Evolutionary conservation across 1,140 invertebrate species (phyloP).

Genomic region (Caerostris extrusa): DNA sequence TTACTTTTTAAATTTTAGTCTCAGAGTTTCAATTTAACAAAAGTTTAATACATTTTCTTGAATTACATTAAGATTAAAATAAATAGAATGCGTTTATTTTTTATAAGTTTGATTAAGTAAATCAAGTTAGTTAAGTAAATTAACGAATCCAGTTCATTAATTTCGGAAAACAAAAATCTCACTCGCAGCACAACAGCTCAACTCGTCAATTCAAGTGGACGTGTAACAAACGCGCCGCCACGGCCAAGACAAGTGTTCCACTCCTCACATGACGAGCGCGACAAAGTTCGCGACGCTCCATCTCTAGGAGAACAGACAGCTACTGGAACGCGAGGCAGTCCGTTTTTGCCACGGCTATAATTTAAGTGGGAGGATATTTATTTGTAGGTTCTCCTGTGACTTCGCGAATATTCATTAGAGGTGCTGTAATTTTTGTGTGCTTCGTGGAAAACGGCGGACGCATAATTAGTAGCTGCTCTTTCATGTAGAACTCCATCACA

Average conservation of each 20-base stretch:
- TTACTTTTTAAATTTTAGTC: too few relatives aligned
- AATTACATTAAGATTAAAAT: too few relatives aligned
- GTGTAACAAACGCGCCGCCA: not conserved
- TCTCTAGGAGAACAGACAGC: not conserved
- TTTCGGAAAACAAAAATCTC: too few relatives aligned
- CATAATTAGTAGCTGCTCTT: not conserved
- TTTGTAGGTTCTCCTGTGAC: not conserved
- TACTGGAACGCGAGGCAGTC: not conserved
- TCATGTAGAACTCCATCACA: not conserved
- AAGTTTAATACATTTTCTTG: too few relatives aligned
- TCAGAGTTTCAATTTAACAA: too few relatives aligned
- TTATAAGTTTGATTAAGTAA: too few relatives aligned
- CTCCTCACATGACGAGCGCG: too few relatives aligned
- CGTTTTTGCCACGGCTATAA: not conserved
- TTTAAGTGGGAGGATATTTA: not conserved
- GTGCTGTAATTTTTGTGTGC: not conserved
- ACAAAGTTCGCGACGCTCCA: not conserved
- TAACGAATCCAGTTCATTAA: too few relatives aligned
- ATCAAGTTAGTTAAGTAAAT: too few relatives aligned
- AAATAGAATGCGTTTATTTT: too few relatives aligned
- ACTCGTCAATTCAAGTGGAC: not conserved
- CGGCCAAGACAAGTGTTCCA: not conserved
- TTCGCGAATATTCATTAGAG: not conserved
- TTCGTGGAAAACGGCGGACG: not conserved
- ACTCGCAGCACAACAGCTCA: not conserved